Evolutionary conservation across 2,797 vertebrate species (phyloP).

Genomic region (Ctenosaura bakeri): DNA sequence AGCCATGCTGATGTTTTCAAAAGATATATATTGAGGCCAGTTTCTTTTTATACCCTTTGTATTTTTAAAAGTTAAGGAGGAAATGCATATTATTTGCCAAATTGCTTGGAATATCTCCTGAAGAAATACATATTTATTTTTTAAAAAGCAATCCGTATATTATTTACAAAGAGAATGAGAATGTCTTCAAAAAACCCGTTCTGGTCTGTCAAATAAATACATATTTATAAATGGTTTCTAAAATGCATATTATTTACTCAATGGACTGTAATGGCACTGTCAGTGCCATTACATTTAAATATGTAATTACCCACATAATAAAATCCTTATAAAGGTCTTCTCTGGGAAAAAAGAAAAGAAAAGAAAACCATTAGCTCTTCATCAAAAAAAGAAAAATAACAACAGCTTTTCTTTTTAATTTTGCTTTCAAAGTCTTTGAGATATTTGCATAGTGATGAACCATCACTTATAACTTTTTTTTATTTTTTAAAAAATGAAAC

Average conservation of each 20-base stretch:
- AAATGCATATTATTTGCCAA: slow-evolving; percentile 72
- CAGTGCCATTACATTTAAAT: slow-evolving; percentile 70
- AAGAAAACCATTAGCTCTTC: slow-evolving; percentile 59
- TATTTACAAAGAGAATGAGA: slow-evolving; percentile 76
- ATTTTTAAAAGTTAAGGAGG: slow-evolving; percentile 61
- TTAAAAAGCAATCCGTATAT: slow-evolving; percentile 75
- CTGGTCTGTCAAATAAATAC: slow-evolving; percentile 77
- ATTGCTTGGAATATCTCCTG: slow-evolving; percentile 63
- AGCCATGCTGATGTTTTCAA: slow-evolving; percentile 54
- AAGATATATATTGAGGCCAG: slow-evolving; percentile 50
- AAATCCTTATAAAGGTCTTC: slow-evolving; percentile 67
- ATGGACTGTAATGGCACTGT: slow-evolving; percentile 65
- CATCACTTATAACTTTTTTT: slow-evolving; percentile 39
- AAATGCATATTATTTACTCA: slow-evolving; percentile 74
- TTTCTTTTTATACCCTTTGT: slow-evolving; percentile 49
- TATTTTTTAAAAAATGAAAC: slow-evolving; percentile 30
- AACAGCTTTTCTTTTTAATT: slow-evolving; percentile 58
- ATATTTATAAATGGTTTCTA: slow-evolving; percentile 76
- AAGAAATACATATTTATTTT: slow-evolving; percentile 74
- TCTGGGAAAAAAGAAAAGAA: slow-evolving; percentile 17
- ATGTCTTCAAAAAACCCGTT: slow-evolving; percentile 70
- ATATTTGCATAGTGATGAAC: slow-evolving; percentile 37
- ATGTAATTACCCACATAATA: slow-evolving; percentile 74
- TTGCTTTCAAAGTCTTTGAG: slow-evolving; percentile 53
- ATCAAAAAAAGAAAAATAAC: slow-evolving; percentile 45